Evolutionary conservation across 2,113 vertebrate genomes (phyloP).

Genomic region (Pagrus major): DNA sequence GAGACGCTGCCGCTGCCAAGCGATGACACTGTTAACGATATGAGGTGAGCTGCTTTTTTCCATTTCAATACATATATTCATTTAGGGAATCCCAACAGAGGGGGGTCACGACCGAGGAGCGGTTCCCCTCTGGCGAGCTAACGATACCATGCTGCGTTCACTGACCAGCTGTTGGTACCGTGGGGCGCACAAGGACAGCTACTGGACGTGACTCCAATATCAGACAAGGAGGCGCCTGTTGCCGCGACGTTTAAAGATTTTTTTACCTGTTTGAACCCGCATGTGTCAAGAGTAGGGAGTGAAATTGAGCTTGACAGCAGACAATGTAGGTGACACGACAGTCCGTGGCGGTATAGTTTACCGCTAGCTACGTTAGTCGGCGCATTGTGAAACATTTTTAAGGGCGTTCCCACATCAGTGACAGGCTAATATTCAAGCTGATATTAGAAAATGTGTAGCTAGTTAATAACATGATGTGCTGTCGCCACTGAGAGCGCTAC

Average conservation of each 20-base stretch:
- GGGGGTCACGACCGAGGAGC: not conserved
- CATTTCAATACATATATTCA: not conserved
- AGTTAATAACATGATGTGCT: too few species aligned
- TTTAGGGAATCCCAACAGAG: accelerated
- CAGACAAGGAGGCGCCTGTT: not conserved
- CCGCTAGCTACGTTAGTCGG: not conserved
- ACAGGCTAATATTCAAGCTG: not conserved
- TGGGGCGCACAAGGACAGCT: not conserved
- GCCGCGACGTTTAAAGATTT: not conserved
- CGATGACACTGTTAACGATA: slow-evolving; percentile 15
- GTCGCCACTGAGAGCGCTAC: accelerated
- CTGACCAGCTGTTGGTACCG: slow-evolving; percentile 24
- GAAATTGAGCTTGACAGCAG: not conserved
- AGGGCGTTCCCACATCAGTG: not conserved
- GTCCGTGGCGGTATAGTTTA: not conserved
- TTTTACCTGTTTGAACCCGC: too few species aligned
- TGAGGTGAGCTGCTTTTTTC: slow-evolving; percentile 56
- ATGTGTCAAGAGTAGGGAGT: not conserved
- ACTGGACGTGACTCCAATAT: slow-evolving; percentile 5
- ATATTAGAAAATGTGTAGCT: not conserved
- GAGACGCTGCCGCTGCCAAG: not conserved
- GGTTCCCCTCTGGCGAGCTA: not conserved
- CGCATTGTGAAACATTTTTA: not conserved
- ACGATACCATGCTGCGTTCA: not conserved
- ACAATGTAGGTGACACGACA: not conserved